Evolutionary conservation across 2,113 vertebrate species (phyloP), one percentile per base, ranked within the genome.

Genomic region (Pseudopipra pipra): DNA sequence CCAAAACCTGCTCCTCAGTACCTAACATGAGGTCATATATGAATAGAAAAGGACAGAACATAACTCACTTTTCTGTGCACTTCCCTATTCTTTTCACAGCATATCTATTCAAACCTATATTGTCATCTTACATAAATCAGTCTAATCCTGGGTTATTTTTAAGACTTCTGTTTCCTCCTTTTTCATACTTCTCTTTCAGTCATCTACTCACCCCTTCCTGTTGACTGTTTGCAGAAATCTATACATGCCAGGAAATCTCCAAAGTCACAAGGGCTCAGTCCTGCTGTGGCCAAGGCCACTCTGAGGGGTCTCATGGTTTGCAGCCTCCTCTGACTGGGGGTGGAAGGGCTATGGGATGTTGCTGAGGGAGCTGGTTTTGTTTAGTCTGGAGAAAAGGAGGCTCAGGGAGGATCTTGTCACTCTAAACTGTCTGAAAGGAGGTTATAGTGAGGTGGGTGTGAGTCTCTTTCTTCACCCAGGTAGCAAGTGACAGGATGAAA

Each of bases 251-350:
- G 39, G 30, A 39, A 23, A 27, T 44, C 37, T 74, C 59, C 51
- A 52, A 39, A 35, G 33, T 7, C 76, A 78, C 28, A 62, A 46
- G 22, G 14, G 28, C 35, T 80, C 1, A 0, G 18, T 81, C 19
- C 80, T 77, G 44, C 27, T 22, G 4, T 27, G 35, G 31, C 14
- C 62, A 61, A 35, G 19, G 30, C 20, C 27, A 33, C 2, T 78
- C 9, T 1, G 5, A 10, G 5, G 7, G 7, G 2, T 25, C 12
- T 71, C 23, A 14, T 30, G 63, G 35, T 51, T 49, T 6, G 1
- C 46, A 95, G 20, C 6, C 9, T 70, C 28, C 37, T 71, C 44
- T 90, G 25, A 3, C 4, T 0, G 0, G 17, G 35, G 16, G 11
- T 72, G 27, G 25, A n/a, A 92, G 47, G 25, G 6, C 7, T 22